Percentiles rank a stretch among this genome's conserved stretches.
Conservation (phyloP, 2,113 vertebrate genomes). For the cattle (Bos taurus) region ARS-UCD2.0 NC_037339.1:12926501-12927000, state of each 20-base stretch:
- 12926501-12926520: no score
- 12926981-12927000: no score
- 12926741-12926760: not conserved
- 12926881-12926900: no score
- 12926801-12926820: not conserved
- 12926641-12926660: not conserved
- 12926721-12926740: not conserved
- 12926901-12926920: no score
- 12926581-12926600: not conserved
- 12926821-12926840: not conserved
- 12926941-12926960: no score
- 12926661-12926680: not conserved
- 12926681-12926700: not conserved
- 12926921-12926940: no score
- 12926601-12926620: rapidly evolving
- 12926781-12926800: not conserved
- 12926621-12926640: not conserved
- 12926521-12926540: not conserved
- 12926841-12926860: not conserved
- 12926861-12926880: not conserved
- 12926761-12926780: not conserved
- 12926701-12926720: not conserved
- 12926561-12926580: not conserved
- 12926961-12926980: no score
- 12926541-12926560: not conserved